These are phyloP conservation scores for Oncorhynchus nerka DNA, from an alignment of 2,113 vertebrate genomes.

Conservation along the genomic window DNA sequence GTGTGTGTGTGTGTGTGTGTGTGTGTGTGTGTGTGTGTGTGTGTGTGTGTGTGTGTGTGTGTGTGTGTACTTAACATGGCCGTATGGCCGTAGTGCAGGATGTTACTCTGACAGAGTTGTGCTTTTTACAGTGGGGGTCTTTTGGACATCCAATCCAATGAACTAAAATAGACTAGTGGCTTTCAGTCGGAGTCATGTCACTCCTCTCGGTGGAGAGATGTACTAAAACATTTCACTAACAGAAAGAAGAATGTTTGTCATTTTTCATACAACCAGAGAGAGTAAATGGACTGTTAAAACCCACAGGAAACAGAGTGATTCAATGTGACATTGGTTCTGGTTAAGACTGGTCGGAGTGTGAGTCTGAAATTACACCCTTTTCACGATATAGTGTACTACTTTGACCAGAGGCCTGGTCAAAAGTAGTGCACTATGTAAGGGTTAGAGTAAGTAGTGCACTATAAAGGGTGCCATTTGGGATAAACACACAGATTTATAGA, in stretches of 20 bases:
- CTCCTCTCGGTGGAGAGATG: background rate
- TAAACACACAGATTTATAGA: too few species aligned
- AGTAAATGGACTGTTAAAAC: background rate
- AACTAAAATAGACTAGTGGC: constrained; percentile 2
- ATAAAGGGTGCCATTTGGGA: too few species aligned
- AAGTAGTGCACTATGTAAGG: too few species aligned
- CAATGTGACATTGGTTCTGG: background rate
- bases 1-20: background rate
- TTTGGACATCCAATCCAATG: background rate
- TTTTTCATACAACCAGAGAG: background rate
- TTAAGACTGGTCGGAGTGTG: too few species aligned
- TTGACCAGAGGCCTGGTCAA: too few species aligned
- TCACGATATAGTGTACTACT: too few species aligned
- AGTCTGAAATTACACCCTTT: too few species aligned
- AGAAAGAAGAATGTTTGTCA: background rate
- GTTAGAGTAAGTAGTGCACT: too few species aligned
- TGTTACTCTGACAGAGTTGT: background rate
- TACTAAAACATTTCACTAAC: background rate
- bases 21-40: constrained; percentile 1
- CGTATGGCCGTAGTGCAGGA: background rate
- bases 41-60: constrained; percentile 9
- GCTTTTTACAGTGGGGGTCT: background rate
- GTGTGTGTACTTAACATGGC: background rate
- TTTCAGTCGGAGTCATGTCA: constrained; percentile 1
- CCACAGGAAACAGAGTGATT: background rate